Conservation (phyloP, 1,140 invertebrate species). For the Achatina immaculata region DNA sequence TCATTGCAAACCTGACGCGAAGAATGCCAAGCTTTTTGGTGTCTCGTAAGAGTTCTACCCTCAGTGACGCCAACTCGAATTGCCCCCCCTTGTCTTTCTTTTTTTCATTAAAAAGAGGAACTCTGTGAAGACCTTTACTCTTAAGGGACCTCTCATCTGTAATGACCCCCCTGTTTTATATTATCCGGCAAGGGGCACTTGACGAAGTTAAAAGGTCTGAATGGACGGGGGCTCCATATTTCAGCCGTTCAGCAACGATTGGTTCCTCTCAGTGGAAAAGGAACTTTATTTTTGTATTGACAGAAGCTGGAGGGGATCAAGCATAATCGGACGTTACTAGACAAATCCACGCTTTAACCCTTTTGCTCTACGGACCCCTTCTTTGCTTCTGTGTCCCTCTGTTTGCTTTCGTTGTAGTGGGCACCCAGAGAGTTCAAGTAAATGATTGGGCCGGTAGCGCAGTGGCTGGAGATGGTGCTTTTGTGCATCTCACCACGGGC, state of each 20-base stretch:
- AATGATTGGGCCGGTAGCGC: not conserved
- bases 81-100: not conserved
- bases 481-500: not conserved
- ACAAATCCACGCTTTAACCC: conserved; percentile 1
- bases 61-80: not conserved
- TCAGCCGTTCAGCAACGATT: not conserved
- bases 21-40: not conserved
- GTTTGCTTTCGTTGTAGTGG: not conserved
- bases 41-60: not conserved
- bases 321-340: conserved; percentile 1
- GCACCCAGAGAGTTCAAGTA: not conserved
- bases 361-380: not conserved
- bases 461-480: not conserved
- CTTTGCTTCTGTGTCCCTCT: not conserved
- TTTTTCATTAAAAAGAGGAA: not conserved
- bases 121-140: not conserved
- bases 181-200: conserved; percentile 8
- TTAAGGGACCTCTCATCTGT: conserved; percentile 1
- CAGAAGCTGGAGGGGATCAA: not conserved
- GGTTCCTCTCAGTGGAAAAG: not conserved
- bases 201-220: conserved; percentile 8
- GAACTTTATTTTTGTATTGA: not conserved
- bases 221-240: conserved; percentile 1
- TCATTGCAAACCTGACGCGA: not conserved
- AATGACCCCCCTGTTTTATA: conserved; percentile 5